These are phyloP conservation scores for Trypoxylus dichotomus DNA, from an alignment of 1,140 invertebrate genomes.

Conservation along the genomic window DNA sequence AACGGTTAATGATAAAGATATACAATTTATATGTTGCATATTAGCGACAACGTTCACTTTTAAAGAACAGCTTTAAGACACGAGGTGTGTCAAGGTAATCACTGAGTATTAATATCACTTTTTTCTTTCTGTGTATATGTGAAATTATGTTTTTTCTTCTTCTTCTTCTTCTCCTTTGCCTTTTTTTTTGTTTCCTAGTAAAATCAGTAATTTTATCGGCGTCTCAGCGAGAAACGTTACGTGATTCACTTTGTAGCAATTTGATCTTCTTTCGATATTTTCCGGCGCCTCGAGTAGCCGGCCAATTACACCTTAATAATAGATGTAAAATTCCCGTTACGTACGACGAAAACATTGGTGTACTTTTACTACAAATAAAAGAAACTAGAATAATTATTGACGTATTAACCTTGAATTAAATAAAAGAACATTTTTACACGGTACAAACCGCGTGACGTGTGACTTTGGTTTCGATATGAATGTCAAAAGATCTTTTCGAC, in stretches of 20 bases:
- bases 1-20: neutral
- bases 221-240: neutral
- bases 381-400: neutral
- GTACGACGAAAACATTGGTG: neutral
- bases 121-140: neutral
- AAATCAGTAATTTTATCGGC: neutral
- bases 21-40: neutral
- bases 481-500: neutral
- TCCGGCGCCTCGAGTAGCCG: neutral
- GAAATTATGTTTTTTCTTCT: neutral
- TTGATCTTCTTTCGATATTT: neutral
- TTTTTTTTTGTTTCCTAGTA: neutral
- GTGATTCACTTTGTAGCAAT: neutral
- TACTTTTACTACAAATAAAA: neutral
- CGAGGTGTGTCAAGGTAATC: conserved; percentile 15
- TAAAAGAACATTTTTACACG: neutral
- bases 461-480: neutral
- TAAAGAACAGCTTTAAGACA: neutral
- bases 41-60: neutral
- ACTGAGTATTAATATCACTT: neutral
- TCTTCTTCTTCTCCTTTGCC: too few species aligned
- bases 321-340: neutral
- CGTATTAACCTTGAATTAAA: conserved; percentile 1
- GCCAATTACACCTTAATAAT: neutral
- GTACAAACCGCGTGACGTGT: neutral